Conservation (phyloP, 2,113 vertebrate species). For the Sterrhoptilus dennistouni region DNA sequence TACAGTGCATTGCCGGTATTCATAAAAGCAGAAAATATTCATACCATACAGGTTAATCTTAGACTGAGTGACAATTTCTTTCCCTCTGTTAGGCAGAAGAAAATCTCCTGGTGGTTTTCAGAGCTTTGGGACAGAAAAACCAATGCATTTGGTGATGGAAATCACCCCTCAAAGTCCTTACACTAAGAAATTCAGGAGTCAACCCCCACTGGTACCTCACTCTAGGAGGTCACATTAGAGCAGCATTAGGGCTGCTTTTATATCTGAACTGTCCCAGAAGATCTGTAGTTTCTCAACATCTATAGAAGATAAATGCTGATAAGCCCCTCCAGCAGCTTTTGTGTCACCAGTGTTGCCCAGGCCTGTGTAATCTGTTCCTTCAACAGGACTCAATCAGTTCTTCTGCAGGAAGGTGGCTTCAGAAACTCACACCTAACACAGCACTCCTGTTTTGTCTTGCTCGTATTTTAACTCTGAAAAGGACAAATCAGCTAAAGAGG, state of each 20-base stretch:
- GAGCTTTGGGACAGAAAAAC: background rate
- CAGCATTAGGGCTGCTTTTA: background rate
- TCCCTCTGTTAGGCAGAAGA: background rate
- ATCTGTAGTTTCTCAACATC: background rate
- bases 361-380: background rate
- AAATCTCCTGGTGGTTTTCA: background rate
- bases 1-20: background rate
- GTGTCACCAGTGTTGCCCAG: background rate
- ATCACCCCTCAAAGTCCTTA: background rate
- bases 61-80: background rate
- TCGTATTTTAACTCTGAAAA: background rate
- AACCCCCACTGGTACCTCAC: background rate
- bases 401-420: background rate
- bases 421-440: background rate
- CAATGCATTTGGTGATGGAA: background rate
- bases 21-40: background rate
- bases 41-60: background rate
- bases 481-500: background rate
- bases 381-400: background rate
- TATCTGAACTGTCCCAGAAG: rapidly evolving
- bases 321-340: background rate
- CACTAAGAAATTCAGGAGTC: background rate
- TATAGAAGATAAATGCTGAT: background rate
- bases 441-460: background rate
- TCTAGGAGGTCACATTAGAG: background rate